Evolutionary conservation across 2,888 invertebrate species (phyloP), one percentile per base, ranked within the genome.

Genomic region (Agrochola lota): DNA sequence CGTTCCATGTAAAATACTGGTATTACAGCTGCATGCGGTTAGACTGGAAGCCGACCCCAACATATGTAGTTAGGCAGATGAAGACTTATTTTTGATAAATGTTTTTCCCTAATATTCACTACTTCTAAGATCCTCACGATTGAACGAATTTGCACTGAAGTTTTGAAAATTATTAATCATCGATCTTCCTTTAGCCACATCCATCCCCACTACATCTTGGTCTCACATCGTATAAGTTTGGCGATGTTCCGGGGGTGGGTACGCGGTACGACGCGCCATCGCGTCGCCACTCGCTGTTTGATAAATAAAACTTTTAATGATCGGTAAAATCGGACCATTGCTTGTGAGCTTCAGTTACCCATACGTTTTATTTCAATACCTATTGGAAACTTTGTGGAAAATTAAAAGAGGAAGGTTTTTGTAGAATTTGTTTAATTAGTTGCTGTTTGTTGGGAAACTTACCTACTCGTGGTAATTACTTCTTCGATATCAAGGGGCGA

Each of bases 251-350:
- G 84, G 75, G 84, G 80, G 79, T 90, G 81, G 79, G 80, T 89
- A 90, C 57, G 71, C 91, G 79, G 80, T 89, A 90, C 57, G 71
- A 91, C 89, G 85, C 81, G 87, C 80, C 87, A 83, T 40, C 12
- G 77, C 74, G 87, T 77, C 87, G 87, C 85, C 86, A 69, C 66
- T 63, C 78, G 68, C 77, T 79, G 76, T 88, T 88, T 87, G 85
- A 76, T 85, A 88, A 88, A 88, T 88, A 88, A 88, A 88, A 88
- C 84, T 88, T 88, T 87, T 88, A 88, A 88, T 88, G 88, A 87
- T 84, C 81, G 74, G 78, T 81, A 82, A 80, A 83, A 84, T 84
- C 71, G 71, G 46, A 57, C 71, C 67, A 55, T n/a, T 55, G 62
- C 55, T 60, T 49, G 69, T 60, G 69, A 76, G 76, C 67, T 67